A percentile compares a stretch with the other conserved stretches of the same genome.
Evolutionary conservation across 2,113 vertebrate species (phyloP).

Genomic region (Labeo catla): DNA sequence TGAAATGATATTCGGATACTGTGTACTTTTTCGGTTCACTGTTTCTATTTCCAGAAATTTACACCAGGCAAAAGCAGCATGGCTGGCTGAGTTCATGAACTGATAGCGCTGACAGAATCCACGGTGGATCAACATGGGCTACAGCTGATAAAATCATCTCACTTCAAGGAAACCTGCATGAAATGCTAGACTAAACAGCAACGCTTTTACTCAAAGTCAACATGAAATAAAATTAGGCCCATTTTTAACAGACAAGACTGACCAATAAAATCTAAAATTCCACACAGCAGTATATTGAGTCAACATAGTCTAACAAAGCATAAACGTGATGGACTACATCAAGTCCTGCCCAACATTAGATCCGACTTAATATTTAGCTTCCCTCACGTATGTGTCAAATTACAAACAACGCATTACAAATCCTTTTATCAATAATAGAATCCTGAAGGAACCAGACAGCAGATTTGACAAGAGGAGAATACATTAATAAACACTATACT

Average conservation of each 20-base stretch:
- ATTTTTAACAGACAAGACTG: too few relatives aligned
- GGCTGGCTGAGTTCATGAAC: constrained; percentile 2
- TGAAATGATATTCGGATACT: not conserved
- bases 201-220: not conserved
- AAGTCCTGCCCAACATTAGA: not conserved
- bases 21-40: not conserved
- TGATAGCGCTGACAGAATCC: not conserved
- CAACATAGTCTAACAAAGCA: not conserved
- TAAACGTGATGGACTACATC: not conserved
- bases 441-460: not conserved
- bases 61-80: not conserved
- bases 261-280: too few relatives aligned
- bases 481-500: not conserved
- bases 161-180: not conserved
- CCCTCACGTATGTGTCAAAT: not conserved
- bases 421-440: not conserved
- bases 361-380: not conserved
- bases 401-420: not conserved
- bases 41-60: not conserved
- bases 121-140: not conserved
- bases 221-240: not conserved
- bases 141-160: constrained; percentile 3
- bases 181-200: constrained; percentile 1
- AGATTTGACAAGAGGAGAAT: not conserved
- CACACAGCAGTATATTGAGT: too few relatives aligned